Evolutionary conservation across 2,113 vertebrate species (phyloP).

Genomic region (Phoenicopterus ruber): DNA sequence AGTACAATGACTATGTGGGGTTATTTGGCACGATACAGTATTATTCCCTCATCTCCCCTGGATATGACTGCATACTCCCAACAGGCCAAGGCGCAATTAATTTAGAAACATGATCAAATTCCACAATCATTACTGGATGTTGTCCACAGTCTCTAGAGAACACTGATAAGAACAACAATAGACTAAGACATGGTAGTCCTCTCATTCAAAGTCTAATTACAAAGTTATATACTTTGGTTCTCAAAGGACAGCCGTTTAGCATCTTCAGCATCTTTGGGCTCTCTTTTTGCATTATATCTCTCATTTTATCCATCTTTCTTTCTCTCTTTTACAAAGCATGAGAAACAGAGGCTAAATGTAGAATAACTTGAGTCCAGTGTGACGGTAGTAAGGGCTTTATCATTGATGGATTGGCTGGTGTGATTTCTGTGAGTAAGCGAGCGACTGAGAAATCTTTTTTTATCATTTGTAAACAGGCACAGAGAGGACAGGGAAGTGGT

Average conservation of each 20-base stretch:
- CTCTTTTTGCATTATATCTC: background rate
- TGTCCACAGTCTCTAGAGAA: background rate
- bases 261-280: slow-evolving; percentile 23
- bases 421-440: background rate
- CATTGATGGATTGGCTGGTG: background rate
- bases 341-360: background rate
- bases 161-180: slow-evolving; percentile 12
- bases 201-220: slow-evolving; percentile 54
- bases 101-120: slow-evolving; percentile 52
- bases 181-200: slow-evolving; percentile 39
- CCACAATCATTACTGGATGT: slow-evolving; percentile 43
- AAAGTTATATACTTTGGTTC: slow-evolving; percentile 36
- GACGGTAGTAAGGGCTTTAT: background rate
- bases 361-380: background rate
- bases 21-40: background rate
- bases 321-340: background rate
- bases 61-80: slow-evolving; percentile 20
- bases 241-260: slow-evolving; percentile 51
- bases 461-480: background rate
- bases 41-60: slow-evolving; percentile 13
- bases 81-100: slow-evolving; percentile 48
- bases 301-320: slow-evolving; percentile 8
- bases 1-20: slow-evolving; percentile 16
- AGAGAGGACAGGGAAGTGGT: background rate
- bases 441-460: background rate